phyloP scores from a whole-genome alignment of 2,113 vertebrate genomes.

The Tricholaema leucomelas region DNA sequence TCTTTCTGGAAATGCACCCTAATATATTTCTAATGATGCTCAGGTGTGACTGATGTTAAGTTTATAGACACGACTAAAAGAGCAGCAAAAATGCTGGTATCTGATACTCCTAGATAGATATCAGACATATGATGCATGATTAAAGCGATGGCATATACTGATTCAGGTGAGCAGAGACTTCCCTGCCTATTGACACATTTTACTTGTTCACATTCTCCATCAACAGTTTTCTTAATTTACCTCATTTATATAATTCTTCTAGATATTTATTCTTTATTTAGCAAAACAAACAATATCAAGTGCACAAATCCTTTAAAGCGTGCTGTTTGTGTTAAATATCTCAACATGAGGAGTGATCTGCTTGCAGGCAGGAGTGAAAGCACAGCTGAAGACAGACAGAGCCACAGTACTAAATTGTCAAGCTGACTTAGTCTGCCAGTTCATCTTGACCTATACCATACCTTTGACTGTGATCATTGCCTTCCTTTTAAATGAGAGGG shows the following conservation, averaged over 20 bases:
- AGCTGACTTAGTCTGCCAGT: rapidly evolving
- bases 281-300: background rate
- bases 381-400: background rate
- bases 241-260: background rate
- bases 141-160: background rate
- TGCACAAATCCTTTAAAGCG: background rate
- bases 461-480: background rate
- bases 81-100: background rate
- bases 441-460: background rate
- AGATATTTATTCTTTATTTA: background rate
- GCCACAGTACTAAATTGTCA: background rate
- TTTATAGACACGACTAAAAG: background rate
- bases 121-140: background rate
- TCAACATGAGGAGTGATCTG: background rate
- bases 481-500: background rate
- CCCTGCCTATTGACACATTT: background rate
- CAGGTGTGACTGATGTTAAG: background rate
- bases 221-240: background rate
- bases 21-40: background rate
- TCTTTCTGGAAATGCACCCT: background rate
- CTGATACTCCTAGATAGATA: background rate
- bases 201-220: background rate
- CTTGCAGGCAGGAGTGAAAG: background rate
- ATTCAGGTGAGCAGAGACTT: background rate
- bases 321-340: background rate